Evolutionary conservation across 92 coral and sea anemone species (phyloP).

Genomic region (Metridium senile): DNA sequence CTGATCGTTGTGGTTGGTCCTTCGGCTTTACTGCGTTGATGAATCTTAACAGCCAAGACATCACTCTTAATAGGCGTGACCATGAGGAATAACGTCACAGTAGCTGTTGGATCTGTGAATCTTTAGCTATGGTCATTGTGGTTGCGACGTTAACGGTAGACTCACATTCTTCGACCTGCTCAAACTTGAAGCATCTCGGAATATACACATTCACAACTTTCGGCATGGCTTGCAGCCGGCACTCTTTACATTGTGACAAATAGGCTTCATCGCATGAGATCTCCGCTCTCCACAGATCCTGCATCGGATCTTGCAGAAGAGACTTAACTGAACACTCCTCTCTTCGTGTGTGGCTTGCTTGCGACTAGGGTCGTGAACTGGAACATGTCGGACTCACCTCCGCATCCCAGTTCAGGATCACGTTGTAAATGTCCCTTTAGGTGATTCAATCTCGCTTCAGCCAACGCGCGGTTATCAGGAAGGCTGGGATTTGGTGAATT

Average conservation of each 20-base stretch:
- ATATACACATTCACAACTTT: conserved; percentile 29
- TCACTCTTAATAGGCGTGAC: conserved; percentile 33
- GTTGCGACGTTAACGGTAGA: not conserved
- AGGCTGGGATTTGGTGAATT: not conserved
- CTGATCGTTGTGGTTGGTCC: not conserved
- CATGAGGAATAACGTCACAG: conserved; percentile 31
- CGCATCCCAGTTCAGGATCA: conserved; percentile 24
- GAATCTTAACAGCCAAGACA: conserved; percentile 49
- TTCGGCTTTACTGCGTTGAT: conserved; percentile 18
- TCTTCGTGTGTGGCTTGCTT: conserved; percentile 48
- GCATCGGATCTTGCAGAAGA: conserved; percentile 38
- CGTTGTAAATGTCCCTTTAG: not conserved
- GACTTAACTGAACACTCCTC: conserved; percentile 56
- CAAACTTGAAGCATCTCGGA: conserved; percentile 25
- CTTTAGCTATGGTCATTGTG: not conserved
- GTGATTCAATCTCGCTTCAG: not conserved
- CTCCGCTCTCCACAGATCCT: conserved; percentile 49
- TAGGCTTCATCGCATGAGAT: conserved; percentile 15
- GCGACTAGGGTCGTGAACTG: conserved; percentile 15
- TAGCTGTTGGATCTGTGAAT: not conserved
- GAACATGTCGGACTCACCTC: conserved; percentile 23
- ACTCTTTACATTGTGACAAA: conserved; percentile 27
- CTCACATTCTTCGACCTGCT: conserved; percentile 49
- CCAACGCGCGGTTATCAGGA: not conserved
- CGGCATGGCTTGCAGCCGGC: conserved; percentile 33